A percentile compares a stretch with the other conserved stretches of the same genome.
Conservation (phyloP, 2,888 invertebrate species). For the Drosophila ezoana region DNA sequence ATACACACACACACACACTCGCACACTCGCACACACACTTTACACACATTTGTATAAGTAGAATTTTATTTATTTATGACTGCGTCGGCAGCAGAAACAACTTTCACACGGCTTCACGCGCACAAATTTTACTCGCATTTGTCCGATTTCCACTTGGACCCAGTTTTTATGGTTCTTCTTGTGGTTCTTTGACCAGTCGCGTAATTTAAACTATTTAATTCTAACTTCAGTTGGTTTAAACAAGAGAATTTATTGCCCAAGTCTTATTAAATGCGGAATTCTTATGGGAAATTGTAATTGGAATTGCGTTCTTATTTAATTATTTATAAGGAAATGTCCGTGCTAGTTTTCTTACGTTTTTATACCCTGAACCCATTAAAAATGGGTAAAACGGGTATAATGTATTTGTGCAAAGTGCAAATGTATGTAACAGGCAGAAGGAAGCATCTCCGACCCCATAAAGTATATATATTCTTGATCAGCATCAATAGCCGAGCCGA, state of each 20-base stretch:
- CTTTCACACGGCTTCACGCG: slow-evolving; percentile 58
- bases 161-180: slow-evolving; percentile 14
- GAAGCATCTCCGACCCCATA: no score
- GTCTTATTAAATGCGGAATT: not conserved
- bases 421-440: no score
- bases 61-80: slow-evolving; percentile 74
- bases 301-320: no score
- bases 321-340: no score
- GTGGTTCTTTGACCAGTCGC: slow-evolving; percentile 1
- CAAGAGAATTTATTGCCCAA: slow-evolving; percentile 7
- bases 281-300: no score
- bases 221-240: slow-evolving; percentile 1
- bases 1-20: slow-evolving; percentile 26
- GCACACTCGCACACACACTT: slow-evolving; percentile 8
- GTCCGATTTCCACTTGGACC: slow-evolving; percentile 35
- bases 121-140: slow-evolving; percentile 53
- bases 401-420: no score
- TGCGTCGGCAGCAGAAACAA: slow-evolving; percentile 42
- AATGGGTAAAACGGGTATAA: no score
- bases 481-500: no score
- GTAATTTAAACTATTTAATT: slow-evolving; percentile 12
- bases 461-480: no score
- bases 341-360: no score
- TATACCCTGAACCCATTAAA: no score
- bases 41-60: slow-evolving; percentile 44